Conservation (phyloP, 2,113 vertebrate genomes). For the Tachysurus vachellii region DNA sequence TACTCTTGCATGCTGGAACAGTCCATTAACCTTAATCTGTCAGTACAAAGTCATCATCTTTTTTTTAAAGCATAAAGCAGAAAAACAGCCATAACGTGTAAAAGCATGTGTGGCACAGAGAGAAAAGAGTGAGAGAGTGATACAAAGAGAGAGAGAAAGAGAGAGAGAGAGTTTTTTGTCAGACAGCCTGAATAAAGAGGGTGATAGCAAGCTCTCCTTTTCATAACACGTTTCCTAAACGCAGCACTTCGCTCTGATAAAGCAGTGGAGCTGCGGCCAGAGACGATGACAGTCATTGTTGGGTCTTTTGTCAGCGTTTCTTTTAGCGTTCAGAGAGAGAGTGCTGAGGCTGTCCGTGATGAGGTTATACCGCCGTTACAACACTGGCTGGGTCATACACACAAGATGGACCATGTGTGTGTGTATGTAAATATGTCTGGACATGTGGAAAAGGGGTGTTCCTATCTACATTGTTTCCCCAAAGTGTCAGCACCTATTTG, state of each 20-base stretch:
- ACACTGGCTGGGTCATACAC: constrained; percentile 38
- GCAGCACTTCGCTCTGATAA: constrained; percentile 42
- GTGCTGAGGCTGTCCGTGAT: neutral
- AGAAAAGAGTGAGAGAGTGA: neutral
- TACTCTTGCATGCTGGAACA: neutral
- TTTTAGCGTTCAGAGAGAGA: neutral
- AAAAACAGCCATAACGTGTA: constrained; percentile 30
- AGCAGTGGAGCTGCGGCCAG: constrained; percentile 31
- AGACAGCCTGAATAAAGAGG: constrained; percentile 55
- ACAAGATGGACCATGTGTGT: constrained; percentile 24
- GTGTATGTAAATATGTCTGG: constrained; percentile 36
- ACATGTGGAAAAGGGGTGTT: constrained; percentile 46
- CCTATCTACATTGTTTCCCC: constrained; percentile 68
- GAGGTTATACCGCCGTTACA: constrained; percentile 24
- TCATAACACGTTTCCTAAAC: constrained; percentile 42
- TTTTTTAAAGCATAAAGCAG: constrained; percentile 42
- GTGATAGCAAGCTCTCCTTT: constrained; percentile 35
- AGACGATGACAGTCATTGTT: constrained; percentile 53
- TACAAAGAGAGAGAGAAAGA: constrained; percentile 5
- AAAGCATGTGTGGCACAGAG: neutral
- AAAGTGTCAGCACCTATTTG: constrained; percentile 69
- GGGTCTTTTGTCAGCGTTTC: constrained; percentile 42
- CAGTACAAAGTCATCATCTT: constrained; percentile 29
- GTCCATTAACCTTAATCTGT: constrained; percentile 43
- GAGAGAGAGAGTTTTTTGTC: constrained; percentile 13